These are phyloP conservation scores for Lasioglossum baleicum DNA, from an alignment of 1,140 invertebrate genomes.

Conservation along the genomic window DNA sequence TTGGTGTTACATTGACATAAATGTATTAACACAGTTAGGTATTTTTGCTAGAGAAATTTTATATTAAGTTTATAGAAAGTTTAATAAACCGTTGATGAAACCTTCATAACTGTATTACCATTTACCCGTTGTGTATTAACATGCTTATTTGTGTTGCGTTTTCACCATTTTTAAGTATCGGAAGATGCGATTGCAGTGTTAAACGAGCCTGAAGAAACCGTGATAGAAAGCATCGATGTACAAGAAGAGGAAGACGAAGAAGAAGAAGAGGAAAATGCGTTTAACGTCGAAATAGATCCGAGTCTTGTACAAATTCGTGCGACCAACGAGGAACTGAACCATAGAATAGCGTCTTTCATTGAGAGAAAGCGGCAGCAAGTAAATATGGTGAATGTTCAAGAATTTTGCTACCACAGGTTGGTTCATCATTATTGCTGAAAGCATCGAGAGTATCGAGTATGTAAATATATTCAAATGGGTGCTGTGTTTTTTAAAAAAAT, in stretches of 20 bases:
- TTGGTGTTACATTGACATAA: neutral
- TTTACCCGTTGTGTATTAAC: conserved; percentile 15
- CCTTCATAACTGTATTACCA: conserved; percentile 6
- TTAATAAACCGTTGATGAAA: conserved; percentile 34
- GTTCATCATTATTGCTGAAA: conserved; percentile 38
- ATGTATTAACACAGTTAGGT: conserved; percentile 4
- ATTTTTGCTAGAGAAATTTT: neutral
- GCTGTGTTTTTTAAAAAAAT: neutral
- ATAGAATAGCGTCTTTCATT: conserved; percentile 84
- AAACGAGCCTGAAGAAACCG: conserved; percentile 3
- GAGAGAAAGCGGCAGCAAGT: conserved; percentile 84
- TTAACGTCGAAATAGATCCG: conserved; percentile 68
- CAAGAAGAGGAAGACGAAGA: conserved; percentile 27
- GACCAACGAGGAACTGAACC: conserved; percentile 80
- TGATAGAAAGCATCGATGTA: conserved; percentile 13
- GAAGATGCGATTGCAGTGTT: neutral
- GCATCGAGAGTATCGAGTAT: conserved; percentile 9
- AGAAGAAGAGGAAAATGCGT: conserved; percentile 30
- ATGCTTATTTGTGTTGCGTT: neutral
- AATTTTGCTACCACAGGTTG: conserved; percentile 81
- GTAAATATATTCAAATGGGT: neutral
- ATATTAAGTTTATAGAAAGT: conserved; percentile 6
- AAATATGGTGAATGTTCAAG: conserved; percentile 83
- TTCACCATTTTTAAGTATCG: conserved; percentile 1
- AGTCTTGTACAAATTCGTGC: conserved; percentile 83